Base-by-base conservation (phyloP, 2,888 invertebrate genomes). In the Branchipolynoe longqiensis region DNA sequence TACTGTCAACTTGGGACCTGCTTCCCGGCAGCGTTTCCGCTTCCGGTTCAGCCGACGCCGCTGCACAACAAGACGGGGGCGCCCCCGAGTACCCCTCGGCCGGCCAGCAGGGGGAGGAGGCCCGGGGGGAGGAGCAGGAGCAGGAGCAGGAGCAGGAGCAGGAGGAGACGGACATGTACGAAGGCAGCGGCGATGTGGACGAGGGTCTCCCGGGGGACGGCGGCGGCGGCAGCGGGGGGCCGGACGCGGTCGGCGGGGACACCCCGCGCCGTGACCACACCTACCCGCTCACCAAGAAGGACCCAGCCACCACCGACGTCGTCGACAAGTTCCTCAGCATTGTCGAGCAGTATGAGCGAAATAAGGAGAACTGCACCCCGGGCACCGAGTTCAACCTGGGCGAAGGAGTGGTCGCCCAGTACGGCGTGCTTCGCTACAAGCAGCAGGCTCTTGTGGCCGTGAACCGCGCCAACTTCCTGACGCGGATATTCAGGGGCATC, bases 371-470 rank as follows among this genome's bases (percentile, higher is more conserved):
- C 92, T 98, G 98, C 94, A 97, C 97, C 40, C 97, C 98, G 0
- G 98, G 98, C 4, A 98, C 98, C 0, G 97, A 97, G 92, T 95
- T 97, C 88, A 98, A 97, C 94, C 95, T 98, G 88, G 98, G 98
- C 0, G 97, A 97, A 94, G 98, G 98, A 14, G 98, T 98, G 36
- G 98, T 89, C 18, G 88, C 88, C 54, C 96, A 97, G 91, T 98
- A 98, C 92, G 98, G 98, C 84, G 92, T 94, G 94, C 97, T 97
- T 93, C 95, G 97, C 86, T 98, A 98, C 94, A 96, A 97, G 36
- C 95, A 97, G 86, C 98, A 98, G 94, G 98, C 98, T 0, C 96
- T 98, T 91, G 96, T 98, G 14, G 97, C 98, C 0, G 98, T 98
- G 12, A 98, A 98, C 94, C 95, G 98, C 86, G 98, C 98, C 1